These are phyloP conservation scores for Torymus aiolomorphi DNA, from an alignment of 2,888 invertebrate genomes.

Conservation along the genomic window DNA sequence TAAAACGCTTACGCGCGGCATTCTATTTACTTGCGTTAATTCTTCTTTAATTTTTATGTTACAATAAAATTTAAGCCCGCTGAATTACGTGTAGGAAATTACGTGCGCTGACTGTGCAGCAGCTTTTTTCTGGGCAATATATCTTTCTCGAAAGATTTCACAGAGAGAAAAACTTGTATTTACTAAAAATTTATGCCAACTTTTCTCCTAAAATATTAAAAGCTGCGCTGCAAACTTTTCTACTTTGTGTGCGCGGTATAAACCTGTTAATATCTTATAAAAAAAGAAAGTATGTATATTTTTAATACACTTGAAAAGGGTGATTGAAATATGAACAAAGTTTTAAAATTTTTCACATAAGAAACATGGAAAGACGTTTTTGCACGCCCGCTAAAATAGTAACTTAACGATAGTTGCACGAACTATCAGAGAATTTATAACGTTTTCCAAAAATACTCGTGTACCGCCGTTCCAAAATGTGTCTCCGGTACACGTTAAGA, in stretches of 20 bases:
- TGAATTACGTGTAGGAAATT: slow-evolving; percentile 9
- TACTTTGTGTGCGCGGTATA: neutral
- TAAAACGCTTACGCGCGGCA: neutral
- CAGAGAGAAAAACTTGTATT: slow-evolving; percentile 13
- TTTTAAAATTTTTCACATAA: too few relatives aligned
- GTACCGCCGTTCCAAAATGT: too few relatives aligned
- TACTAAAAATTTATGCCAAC: slow-evolving; percentile 23
- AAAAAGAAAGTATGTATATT: too few relatives aligned
- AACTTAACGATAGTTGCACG: too few relatives aligned
- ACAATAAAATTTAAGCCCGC: slow-evolving; percentile 24
- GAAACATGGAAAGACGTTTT: too few relatives aligned
- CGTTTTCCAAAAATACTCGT: too few relatives aligned
- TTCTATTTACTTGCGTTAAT: slow-evolving; percentile 1
- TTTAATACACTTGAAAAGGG: too few relatives aligned
- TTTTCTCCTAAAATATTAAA: slow-evolving; percentile 16
- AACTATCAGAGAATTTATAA: too few relatives aligned
- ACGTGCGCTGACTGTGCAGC: slow-evolving; percentile 13
- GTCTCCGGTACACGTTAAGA: too few relatives aligned
- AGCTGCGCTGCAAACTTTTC: neutral
- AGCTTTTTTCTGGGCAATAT: slow-evolving; percentile 20
- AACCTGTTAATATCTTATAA: too few relatives aligned
- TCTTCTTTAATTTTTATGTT: slow-evolving; percentile 15
- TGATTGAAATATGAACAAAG: too few relatives aligned
- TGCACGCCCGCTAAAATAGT: too few relatives aligned
- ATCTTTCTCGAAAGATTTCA: slow-evolving; percentile 28